Percentiles rank a stretch among this genome's conserved stretches.
phyloP scores from a whole-genome alignment of 1,140 invertebrate species.

The Hylaeus volcanicus region DNA sequence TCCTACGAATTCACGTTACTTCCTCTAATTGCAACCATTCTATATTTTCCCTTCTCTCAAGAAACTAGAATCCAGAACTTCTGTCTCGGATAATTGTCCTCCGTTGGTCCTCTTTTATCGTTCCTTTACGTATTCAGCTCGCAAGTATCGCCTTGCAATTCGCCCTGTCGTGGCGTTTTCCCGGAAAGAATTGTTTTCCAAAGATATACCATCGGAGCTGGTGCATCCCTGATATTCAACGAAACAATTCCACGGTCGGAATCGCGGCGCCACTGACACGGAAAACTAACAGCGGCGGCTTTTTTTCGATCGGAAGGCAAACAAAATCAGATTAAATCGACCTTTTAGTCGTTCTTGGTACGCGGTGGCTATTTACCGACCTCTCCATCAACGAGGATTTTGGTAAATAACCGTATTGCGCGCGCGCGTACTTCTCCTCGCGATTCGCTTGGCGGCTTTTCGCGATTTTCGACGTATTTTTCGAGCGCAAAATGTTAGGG shows the following conservation, averaged over 20 bases:
- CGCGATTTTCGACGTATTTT: slow-evolving; percentile 30
- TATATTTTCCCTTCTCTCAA: not conserved
- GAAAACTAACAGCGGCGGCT: slow-evolving; percentile 35
- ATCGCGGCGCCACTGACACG: slow-evolving; percentile 12
- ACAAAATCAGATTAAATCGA: slow-evolving; percentile 48
- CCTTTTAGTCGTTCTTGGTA: slow-evolving; percentile 30
- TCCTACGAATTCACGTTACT: not conserved
- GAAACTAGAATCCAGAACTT: not conserved
- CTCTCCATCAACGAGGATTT: slow-evolving; percentile 43
- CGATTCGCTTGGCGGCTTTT: not conserved
- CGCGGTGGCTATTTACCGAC: slow-evolving; percentile 38
- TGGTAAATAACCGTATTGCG: slow-evolving; percentile 46
- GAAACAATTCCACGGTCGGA: slow-evolving; percentile 14
- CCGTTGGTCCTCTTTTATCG: not conserved
- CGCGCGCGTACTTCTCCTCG: not conserved
- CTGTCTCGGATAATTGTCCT: not conserved
- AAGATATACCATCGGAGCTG: not conserved
- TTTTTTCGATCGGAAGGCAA: slow-evolving; percentile 41
- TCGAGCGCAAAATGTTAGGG: not conserved
- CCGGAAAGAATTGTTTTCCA: not conserved
- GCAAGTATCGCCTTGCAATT: not conserved
- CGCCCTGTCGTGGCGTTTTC: not conserved
- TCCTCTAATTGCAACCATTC: not conserved
- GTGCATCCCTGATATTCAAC: not conserved
- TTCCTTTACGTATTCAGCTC: not conserved